Evolutionary conservation across 1,140 invertebrate species (phyloP), one percentile per base, ranked within the genome.

Genomic region (Melitaea cinxia): DNA sequence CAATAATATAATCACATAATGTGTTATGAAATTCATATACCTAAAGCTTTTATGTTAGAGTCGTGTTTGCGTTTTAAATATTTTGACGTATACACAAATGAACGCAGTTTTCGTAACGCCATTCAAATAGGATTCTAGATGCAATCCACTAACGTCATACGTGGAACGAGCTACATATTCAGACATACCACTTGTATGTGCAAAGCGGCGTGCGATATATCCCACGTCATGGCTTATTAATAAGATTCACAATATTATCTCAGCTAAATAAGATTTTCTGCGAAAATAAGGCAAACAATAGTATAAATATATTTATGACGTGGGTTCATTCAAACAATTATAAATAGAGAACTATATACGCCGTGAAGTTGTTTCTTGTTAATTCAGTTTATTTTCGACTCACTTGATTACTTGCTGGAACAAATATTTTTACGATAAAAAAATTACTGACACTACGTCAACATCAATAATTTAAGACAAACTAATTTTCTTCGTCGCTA

Each of bases 151-250:
- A 58, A 55, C 59, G 66, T 68, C 65, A 68, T 61, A 66, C 28
- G 49, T 65, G 63, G 60, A 64, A 60, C 73, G 49, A 35, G 30
- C 56, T 52, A 65, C 69, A 69, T 60, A 71, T 78, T 63, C 68
- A 62, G 47, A 39, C 35, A 58, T 60, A 67, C 57, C 56, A 50
- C 56, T 57, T 49, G 58, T 58, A 64, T 71, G 65, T 74, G 66
- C 65, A 70, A 69, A 71, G 65, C 70, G 45, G 68, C 74, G 15
- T 30, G 57, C 37, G 65, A 75, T 75, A 79, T 73, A 79, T 79
- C 70, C 72, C 62, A 72, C 55, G 68, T 68, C 73, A 66, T 59
- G 74, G 56, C 70, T 75, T 74, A 75, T 79, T 77, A 75, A 79
- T 76, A 73, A 75, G 66, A 70, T 79, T 64, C 65, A 75, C 68